Percentiles rank a stretch among this genome's conserved stretches.
phyloP scores from a whole-genome alignment of 2,888 invertebrate genomes.

The Oxystoma pomonae region DNA sequence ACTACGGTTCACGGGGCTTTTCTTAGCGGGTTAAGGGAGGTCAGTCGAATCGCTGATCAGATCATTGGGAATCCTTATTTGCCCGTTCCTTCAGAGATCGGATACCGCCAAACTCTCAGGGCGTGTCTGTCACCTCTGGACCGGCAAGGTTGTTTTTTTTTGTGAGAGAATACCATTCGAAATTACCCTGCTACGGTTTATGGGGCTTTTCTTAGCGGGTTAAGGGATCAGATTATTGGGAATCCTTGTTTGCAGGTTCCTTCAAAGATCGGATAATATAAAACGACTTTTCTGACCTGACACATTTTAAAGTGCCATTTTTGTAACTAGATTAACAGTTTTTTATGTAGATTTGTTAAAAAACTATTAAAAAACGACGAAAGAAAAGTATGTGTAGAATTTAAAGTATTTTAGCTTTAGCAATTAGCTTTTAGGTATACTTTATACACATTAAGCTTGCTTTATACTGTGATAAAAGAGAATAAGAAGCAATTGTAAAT shows the following conservation, averaged over 20 bases:
- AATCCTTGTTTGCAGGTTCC: conserved; percentile 61
- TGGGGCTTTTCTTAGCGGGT: conserved; percentile 93
- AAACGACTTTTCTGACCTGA: conserved; percentile 84
- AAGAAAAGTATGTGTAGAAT: too few species aligned
- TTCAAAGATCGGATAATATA: conserved; percentile 75
- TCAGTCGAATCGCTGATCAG: conserved; percentile 91
- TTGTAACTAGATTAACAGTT: conserved; percentile 87
- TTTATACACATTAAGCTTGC: too few species aligned
- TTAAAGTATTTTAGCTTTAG: too few species aligned
- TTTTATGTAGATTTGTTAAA: too few species aligned
- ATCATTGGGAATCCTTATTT: conserved; percentile 72
- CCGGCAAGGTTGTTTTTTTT: conserved; percentile 62
- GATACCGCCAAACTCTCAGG: conserved; percentile 58
- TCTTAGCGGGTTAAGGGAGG: conserved; percentile 92
- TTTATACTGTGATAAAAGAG: too few species aligned
- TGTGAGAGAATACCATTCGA: conserved; percentile 96
- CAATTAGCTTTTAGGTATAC: too few species aligned
- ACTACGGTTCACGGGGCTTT: conserved; percentile 98
- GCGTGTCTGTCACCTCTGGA: conserved; percentile 42
- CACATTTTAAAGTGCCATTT: conserved; percentile 90
- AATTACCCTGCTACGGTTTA: conserved; percentile 99
- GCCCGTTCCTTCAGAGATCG: conserved; percentile 51
- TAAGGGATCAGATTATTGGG: conserved; percentile 84
- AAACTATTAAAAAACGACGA: too few species aligned
- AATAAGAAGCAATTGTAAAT: too few species aligned